Evolutionary conservation across 2,888 invertebrate genomes (phyloP), one percentile per base, ranked within the genome.

Genomic region (Notocelia uddmanniana): DNA sequence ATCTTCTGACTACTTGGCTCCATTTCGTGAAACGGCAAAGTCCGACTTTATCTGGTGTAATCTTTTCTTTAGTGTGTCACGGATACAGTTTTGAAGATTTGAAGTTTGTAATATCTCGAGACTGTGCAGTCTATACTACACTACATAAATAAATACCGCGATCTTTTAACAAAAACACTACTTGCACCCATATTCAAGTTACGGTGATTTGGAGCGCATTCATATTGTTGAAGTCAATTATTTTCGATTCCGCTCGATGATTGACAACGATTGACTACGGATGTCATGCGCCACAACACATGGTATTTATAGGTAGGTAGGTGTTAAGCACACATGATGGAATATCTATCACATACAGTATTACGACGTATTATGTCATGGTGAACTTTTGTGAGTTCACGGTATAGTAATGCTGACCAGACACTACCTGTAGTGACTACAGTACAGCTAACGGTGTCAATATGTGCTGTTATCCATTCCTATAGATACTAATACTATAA

Each of bases 351-450:
- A 21, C 11, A 18, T 26, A 45, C 45, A n/a, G 48, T 23, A 48
- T 69, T 63, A 63, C 57, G 48, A 69, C 48, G 34, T 5, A 34
- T 71, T 59, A 59, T 64, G 48, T 72, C 72, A 72, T 72, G 54
- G 19, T 72, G 59, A 66, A 66, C 50, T 45, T 64, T 57, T 23
- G 37, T 26, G 48, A 67, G 60, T 67, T 72, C 60, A 48, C 52
- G 13, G 60, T n/a, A n/a, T n/a, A n/a, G n/a, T 54, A 31, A 45
- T 34, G 19, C 58, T 50, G 52, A 58, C 70, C 41, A 21, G n/a
- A n/a, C n/a, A n/a, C n/a, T n/a, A n/a, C n/a, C n/a, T n/a, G n/a
- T n/a, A n/a, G n/a, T n/a, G n/a, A n/a, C n/a, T n/a, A n/a, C n/a
- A n/a, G 59, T 45, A 67, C 41, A 52, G 37, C 55, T 72, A 72